Conservation (phyloP, 1,140 invertebrate genomes). For the Drosophila setifemur region DNA sequence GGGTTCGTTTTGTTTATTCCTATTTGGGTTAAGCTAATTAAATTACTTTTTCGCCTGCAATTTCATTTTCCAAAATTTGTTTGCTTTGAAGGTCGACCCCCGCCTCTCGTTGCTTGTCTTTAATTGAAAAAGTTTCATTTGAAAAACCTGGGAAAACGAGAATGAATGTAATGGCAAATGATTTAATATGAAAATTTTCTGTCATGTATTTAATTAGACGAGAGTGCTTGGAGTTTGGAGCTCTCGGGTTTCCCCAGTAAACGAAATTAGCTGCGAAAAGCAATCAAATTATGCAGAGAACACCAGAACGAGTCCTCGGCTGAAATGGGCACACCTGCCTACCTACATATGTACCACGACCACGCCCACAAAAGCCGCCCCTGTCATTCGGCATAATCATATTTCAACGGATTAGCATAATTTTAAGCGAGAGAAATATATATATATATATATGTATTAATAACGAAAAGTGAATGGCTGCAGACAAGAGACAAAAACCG, state of each 20-base stretch:
- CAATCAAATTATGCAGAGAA: conserved; percentile 74
- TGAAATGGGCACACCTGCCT: conserved; percentile 55
- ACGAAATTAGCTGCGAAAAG: conserved; percentile 70
- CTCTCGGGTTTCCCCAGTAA: conserved; percentile 4
- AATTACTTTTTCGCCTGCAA: conserved; percentile 75
- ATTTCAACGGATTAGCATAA: conserved; percentile 81
- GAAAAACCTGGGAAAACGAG: neutral
- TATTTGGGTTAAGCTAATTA: conserved; percentile 72
- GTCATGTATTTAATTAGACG: conserved; percentile 64
- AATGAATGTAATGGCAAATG: conserved; percentile 20
- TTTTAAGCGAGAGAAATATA: conserved; percentile 65
- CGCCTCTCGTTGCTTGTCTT: too few species aligned
- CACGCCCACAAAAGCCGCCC: conserved; percentile 47
- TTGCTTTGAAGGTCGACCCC: conserved; percentile 71
- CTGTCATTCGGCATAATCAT: conserved; percentile 80
- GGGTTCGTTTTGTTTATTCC: conserved; percentile 37
- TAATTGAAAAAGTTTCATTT: conserved; percentile 71
- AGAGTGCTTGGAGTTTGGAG: conserved; percentile 15
- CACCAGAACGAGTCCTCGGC: conserved; percentile 5
- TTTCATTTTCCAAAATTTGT: conserved; percentile 65
- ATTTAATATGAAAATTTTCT: conserved; percentile 56
- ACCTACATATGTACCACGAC: conserved; percentile 14
- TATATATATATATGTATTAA: too few species aligned
- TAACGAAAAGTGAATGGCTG: conserved; percentile 79
- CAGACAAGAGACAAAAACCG: conserved; percentile 16